Evolutionary conservation across 64 coral and sea anemone genomes (phyloP).

Genomic region (Montipora capricornis): DNA sequence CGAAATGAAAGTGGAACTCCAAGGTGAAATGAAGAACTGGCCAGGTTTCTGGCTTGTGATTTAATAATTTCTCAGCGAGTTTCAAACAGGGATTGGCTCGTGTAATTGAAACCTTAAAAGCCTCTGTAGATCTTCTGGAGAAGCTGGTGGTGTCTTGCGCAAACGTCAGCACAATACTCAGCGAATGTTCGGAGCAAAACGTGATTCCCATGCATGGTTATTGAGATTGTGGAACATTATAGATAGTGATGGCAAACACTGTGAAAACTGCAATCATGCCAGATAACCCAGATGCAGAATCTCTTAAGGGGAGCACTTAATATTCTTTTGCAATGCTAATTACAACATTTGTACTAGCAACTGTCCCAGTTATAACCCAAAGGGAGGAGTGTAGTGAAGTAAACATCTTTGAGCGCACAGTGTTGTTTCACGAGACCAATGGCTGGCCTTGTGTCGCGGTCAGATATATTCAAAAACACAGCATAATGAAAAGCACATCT

Average conservation of each 20-base stretch:
- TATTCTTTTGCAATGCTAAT: slow-evolving; percentile 34
- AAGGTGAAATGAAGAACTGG: background rate
- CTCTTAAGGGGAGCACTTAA: background rate
- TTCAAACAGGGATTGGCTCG: background rate
- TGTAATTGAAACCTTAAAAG: slow-evolving; percentile 45
- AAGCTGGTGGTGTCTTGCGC: slow-evolving; percentile 57
- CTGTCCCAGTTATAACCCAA: background rate
- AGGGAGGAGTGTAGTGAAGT: background rate
- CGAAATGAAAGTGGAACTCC: background rate
- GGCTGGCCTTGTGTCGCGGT: background rate
- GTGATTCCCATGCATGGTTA: slow-evolving; percentile 49
- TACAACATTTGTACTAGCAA: slow-evolving; percentile 24
- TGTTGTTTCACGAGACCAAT: no score
- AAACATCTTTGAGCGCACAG: no score
- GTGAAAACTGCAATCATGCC: slow-evolving; percentile 1
- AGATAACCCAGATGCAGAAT: background rate
- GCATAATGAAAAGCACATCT: no score
- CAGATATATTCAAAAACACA: no score
- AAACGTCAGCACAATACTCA: background rate
- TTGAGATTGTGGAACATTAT: slow-evolving; percentile 60
- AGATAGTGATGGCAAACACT: slow-evolving; percentile 31
- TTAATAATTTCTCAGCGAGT: slow-evolving; percentile 61
- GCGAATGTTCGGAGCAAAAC: background rate
- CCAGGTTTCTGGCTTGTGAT: slow-evolving; percentile 76
- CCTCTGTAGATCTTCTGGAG: slow-evolving; percentile 61